A percentile compares a stretch with the other conserved stretches of the same genome.
Evolutionary conservation across 2,888 invertebrate genomes (phyloP).

Genomic region (Plagodis pulveraria): DNA sequence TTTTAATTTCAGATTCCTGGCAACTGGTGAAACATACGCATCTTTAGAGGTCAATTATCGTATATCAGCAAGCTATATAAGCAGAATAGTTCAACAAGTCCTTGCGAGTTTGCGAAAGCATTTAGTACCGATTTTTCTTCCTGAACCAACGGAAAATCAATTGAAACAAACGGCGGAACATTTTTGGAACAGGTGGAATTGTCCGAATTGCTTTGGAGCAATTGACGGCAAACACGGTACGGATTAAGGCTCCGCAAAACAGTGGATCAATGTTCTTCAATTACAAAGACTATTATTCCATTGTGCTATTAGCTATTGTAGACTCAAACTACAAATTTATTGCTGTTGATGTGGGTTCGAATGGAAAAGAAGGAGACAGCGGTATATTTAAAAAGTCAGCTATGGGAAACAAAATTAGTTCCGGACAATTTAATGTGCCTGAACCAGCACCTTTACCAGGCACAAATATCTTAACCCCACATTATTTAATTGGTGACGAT

Average conservation of each 20-base stretch:
- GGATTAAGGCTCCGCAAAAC: slow-evolving; percentile 8
- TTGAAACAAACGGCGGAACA: slow-evolving; percentile 1
- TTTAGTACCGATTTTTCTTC: slow-evolving; percentile 7
- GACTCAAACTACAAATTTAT: not conserved
- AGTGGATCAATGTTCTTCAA: slow-evolving; percentile 7
- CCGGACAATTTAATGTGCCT: slow-evolving; percentile 18
- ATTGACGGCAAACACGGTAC: slow-evolving; percentile 2
- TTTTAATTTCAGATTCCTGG: slow-evolving; percentile 22
- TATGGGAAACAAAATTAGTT: slow-evolving; percentile 6
- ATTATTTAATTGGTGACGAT: slow-evolving; percentile 23
- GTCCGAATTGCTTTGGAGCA: slow-evolving; percentile 8
- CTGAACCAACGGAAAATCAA: slow-evolving; percentile 9
- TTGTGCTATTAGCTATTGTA: slow-evolving; percentile 15
- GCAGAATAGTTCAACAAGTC: slow-evolving; percentile 7
- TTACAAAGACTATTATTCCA: slow-evolving; percentile 10
- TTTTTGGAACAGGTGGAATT: slow-evolving; percentile 9
- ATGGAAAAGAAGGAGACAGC: slow-evolving; percentile 26
- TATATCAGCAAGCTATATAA: slow-evolving; percentile 12
- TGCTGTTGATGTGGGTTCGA: slow-evolving; percentile 23
- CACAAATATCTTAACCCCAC: slow-evolving; percentile 20
- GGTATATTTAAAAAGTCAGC: slow-evolving; percentile 8
- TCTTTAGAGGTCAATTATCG: slow-evolving; percentile 12
- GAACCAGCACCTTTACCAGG: slow-evolving; percentile 17
- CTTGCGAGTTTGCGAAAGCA: slow-evolving; percentile 12
- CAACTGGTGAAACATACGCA: slow-evolving; percentile 12